Conservation (phyloP, 92 coral and sea anemone genomes). For the Epizoanthus ramosus region DNA sequence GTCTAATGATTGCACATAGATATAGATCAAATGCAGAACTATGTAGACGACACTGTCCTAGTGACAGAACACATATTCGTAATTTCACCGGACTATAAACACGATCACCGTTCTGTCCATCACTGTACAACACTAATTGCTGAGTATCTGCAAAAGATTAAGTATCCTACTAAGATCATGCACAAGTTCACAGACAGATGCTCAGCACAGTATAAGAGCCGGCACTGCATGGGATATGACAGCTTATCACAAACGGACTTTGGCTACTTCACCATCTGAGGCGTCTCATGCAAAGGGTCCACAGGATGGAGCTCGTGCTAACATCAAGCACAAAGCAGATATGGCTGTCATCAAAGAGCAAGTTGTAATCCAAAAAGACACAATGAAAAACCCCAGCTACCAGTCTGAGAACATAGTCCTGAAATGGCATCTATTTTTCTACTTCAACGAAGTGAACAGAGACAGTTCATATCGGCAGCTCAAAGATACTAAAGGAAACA, state of each 20-base stretch:
- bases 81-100: neutral
- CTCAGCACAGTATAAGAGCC: no score
- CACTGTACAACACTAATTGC: neutral
- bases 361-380: neutral
- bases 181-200: constrained; percentile 3
- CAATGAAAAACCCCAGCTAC: neutral
- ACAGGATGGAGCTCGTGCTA: neutral
- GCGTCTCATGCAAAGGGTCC: neutral
- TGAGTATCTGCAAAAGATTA: neutral
- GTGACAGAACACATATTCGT: neutral
- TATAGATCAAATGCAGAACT: neutral
- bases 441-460: constrained; percentile 21
- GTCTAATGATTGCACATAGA: no score
- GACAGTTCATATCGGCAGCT: constrained; percentile 21
- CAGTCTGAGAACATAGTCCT: neutral
- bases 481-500: constrained; percentile 40
- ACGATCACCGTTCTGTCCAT: constrained; percentile 13
- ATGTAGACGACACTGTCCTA: neutral
- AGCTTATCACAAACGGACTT: constrained; percentile 16
- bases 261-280: constrained; percentile 23
- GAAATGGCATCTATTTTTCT: constrained; percentile 13
- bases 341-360: neutral
- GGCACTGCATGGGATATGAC: constrained; percentile 35
- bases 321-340: neutral
- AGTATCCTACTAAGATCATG: neutral